These are phyloP conservation scores for Podargus strigoides DNA, from an alignment of 2,797 vertebrate species.

Conservation along the genomic window DNA sequence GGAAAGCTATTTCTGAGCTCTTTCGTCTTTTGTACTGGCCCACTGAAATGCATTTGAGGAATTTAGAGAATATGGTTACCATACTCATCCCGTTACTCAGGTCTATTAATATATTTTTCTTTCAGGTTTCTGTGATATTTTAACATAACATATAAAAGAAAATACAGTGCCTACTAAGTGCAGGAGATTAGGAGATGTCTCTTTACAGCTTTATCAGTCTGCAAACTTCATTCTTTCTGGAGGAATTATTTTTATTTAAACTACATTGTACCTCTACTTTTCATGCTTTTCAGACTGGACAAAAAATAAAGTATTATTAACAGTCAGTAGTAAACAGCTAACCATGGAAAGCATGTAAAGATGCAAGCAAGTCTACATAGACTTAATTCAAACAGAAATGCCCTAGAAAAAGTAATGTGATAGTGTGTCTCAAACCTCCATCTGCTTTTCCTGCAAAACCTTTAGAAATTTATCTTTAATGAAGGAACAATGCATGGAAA, in stretches of 20 bases:
- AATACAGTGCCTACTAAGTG: not conserved
- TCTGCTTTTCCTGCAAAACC: not conserved
- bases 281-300: not conserved
- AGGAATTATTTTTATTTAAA: not conserved
- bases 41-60: not conserved
- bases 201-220: not conserved
- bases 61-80: not conserved
- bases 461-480: not conserved
- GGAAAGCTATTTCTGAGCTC: not conserved
- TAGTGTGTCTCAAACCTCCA: fast-evolving
- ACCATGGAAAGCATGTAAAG: not conserved
- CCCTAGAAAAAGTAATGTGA: not conserved
- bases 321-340: not conserved
- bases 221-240: not conserved
- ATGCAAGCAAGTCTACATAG: not conserved
- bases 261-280: not conserved
- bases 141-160: not conserved
- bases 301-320: not conserved
- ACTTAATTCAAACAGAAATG: not conserved
- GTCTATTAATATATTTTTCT: not conserved
- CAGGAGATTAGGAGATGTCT: not conserved
- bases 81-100: not conserved
- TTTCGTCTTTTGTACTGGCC: not conserved
- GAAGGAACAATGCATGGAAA: not conserved
- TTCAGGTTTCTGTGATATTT: not conserved